phyloP scores from a whole-genome alignment of 2,113 vertebrate genomes.

The Lipotes vexillifer region DNA sequence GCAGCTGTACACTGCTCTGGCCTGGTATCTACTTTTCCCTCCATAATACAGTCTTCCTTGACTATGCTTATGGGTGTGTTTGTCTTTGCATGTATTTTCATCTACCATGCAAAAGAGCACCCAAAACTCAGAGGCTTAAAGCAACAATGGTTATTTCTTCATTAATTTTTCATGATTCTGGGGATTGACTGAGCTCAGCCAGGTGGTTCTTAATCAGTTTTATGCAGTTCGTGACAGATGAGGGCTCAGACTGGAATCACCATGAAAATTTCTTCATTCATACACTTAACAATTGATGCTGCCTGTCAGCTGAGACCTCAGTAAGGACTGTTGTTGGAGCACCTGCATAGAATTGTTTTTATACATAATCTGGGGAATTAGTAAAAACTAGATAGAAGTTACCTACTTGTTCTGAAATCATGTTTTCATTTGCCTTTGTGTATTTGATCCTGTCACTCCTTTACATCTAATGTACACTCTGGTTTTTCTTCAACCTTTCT shows the following conservation, averaged over 20 bases:
- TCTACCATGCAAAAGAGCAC: not conserved
- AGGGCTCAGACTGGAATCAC: not conserved
- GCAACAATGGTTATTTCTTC: not conserved
- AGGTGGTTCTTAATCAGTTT: slow-evolving; percentile 15
- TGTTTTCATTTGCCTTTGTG: not conserved
- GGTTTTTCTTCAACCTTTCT: not conserved
- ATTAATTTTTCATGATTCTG: not conserved
- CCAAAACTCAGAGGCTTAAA: not conserved
- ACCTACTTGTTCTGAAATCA: not conserved
- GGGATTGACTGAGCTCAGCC: not conserved
- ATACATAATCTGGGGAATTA: not conserved
- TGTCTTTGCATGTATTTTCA: not conserved
- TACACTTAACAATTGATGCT: not conserved
- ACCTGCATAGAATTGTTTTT: not conserved
- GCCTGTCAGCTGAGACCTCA: not conserved
- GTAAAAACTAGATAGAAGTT: not conserved
- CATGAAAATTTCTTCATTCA: not conserved
- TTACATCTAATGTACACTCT: not conserved
- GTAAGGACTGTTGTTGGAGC: not conserved
- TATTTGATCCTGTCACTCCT: not conserved
- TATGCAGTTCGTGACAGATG: not conserved
- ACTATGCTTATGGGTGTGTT: not conserved
- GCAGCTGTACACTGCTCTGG: not conserved
- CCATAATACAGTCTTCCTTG: not conserved
- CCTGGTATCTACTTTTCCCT: not conserved